These are phyloP conservation scores for Julus scandinavius DNA, from an alignment of 2,888 invertebrate genomes.

Conservation along the genomic window DNA sequence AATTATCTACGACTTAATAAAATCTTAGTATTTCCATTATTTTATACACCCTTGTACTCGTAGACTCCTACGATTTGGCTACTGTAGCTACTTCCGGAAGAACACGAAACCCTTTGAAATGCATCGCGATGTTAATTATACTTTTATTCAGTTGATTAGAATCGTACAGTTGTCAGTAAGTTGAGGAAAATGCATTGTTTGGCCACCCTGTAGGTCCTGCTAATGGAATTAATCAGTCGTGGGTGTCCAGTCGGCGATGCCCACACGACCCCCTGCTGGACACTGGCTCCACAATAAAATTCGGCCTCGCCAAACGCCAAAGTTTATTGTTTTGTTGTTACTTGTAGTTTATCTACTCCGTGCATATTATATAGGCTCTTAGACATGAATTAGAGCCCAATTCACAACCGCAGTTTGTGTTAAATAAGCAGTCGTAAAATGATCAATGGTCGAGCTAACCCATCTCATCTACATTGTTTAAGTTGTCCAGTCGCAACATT, in stretches of 20 bases:
- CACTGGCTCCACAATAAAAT: background rate
- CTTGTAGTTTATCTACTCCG: background rate
- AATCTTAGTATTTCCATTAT: no score
- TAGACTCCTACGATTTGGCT: no score
- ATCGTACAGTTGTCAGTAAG: no score
- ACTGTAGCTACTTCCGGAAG: no score
- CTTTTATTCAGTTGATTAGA: no score
- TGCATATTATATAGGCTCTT: background rate
- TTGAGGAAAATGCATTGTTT: background rate
- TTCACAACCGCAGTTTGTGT: background rate
- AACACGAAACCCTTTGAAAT: no score
- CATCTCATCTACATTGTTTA: background rate
- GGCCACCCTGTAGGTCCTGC: background rate
- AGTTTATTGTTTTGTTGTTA: constrained; percentile 6
- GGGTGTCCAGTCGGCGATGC: background rate
- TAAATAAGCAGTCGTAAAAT: background rate
- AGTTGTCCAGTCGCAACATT: background rate
- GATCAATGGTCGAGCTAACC: constrained; percentile 26
- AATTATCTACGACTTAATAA: no score
- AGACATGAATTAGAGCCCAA: constrained; percentile 5
- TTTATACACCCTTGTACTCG: no score
- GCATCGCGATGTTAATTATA: no score
- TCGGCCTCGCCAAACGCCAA: background rate
- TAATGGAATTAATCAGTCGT: background rate
- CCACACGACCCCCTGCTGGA: background rate